These are phyloP conservation scores for Orthonyx spaldingii DNA, from an alignment of 2,113 vertebrate species.

Conservation along the genomic window DNA sequence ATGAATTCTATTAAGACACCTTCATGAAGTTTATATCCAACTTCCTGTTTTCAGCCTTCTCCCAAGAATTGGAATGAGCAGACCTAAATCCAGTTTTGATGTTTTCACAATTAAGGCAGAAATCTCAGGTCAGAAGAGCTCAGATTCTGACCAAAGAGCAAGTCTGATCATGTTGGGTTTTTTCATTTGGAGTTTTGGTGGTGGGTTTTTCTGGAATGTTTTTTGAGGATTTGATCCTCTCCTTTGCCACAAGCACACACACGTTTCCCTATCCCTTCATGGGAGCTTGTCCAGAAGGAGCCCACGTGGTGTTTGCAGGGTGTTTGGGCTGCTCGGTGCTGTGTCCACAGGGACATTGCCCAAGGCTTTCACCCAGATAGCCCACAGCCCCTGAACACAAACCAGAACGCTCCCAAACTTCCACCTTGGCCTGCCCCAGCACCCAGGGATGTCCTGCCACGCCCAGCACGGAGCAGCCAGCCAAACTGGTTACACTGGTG, in stretches of 20 bases:
- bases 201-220: background rate
- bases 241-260: background rate
- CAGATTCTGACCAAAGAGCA: background rate
- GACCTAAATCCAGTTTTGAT: background rate
- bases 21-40: background rate
- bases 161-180: background rate
- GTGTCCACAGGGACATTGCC: background rate
- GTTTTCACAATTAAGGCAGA: background rate
- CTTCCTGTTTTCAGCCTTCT: background rate
- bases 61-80: background rate
- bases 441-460: conserved; percentile 18
- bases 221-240: background rate
- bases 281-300: background rate
- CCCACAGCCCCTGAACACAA: background rate
- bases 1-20: background rate
- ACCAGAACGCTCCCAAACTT: background rate
- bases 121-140: background rate
- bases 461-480: conserved; percentile 1
- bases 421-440: background rate
- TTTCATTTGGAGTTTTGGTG: background rate
- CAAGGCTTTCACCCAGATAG: no score
- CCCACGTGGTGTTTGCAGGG: background rate
- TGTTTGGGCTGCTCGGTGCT: background rate
- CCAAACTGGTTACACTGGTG: conserved; percentile 25
- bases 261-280: background rate